Evolutionary conservation across 2,888 invertebrate genomes (phyloP).

Genomic region (Chouioia cunea): DNA sequence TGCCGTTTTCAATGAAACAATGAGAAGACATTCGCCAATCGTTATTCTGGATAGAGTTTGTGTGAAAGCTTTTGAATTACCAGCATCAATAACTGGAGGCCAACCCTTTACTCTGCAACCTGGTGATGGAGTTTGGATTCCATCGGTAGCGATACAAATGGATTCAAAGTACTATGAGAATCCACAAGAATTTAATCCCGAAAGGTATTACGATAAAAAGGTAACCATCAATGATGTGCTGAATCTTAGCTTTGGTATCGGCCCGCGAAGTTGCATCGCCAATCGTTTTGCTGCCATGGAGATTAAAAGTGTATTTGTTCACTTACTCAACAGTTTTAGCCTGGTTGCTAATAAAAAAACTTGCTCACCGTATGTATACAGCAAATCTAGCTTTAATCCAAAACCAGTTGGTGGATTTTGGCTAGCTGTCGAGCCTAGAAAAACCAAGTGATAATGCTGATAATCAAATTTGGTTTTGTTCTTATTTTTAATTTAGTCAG

Average conservation of each 20-base stretch:
- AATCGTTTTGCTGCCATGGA: slow-evolving; percentile 54
- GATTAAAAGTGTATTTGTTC: slow-evolving; percentile 52
- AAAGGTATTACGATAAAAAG: slow-evolving; percentile 58
- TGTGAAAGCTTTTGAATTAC: slow-evolving; percentile 59
- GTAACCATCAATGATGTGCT: slow-evolving; percentile 19
- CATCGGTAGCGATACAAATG: slow-evolving; percentile 61
- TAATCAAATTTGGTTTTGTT: too few relatives aligned
- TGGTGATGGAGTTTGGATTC: slow-evolving; percentile 59
- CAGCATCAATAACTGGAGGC: slow-evolving; percentile 57
- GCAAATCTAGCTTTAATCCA: slow-evolving; percentile 5
- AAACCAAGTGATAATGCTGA: not conserved
- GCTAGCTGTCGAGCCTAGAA: slow-evolving; percentile 48
- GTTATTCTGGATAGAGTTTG: slow-evolving; percentile 59
- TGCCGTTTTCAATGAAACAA: slow-evolving; percentile 68
- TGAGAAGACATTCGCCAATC: slow-evolving; percentile 58
- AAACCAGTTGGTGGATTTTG: slow-evolving; percentile 50
- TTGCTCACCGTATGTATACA: slow-evolving; percentile 60
- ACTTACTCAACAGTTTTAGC: slow-evolving; percentile 51
- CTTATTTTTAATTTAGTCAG: too few relatives aligned
- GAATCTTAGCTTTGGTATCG: slow-evolving; percentile 59
- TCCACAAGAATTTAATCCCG: slow-evolving; percentile 66
- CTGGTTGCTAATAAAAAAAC: slow-evolving; percentile 63
- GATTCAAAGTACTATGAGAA: slow-evolving; percentile 64
- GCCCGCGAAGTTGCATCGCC: slow-evolving; percentile 65
- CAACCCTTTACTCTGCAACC: slow-evolving; percentile 58